phyloP scores from a whole-genome alignment of 2,888 invertebrate species.

The Trichopoda pennipes region DNA sequence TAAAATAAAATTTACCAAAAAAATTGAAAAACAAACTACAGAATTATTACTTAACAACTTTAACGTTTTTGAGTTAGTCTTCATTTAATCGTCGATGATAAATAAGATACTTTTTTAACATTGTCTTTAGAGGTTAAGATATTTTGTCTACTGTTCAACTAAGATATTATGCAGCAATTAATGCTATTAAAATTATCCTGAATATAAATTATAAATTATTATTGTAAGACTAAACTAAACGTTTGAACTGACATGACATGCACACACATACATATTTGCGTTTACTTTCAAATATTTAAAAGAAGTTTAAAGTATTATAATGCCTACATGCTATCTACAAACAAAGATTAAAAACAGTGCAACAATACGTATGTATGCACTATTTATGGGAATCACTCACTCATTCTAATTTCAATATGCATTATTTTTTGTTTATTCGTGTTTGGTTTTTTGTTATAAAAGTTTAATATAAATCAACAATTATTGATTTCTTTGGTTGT shows the following conservation, averaged over 20 bases:
- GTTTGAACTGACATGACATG: slow-evolving; percentile 5
- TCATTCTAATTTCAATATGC: slow-evolving; percentile 56
- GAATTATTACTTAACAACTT: too few species aligned
- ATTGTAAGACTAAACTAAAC: slow-evolving; percentile 4
- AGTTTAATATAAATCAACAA: slow-evolving; percentile 59
- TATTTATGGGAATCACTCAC: slow-evolving; percentile 54
- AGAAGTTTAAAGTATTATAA: slow-evolving; percentile 26
- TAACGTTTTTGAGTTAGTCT: too few species aligned
- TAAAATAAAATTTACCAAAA: too few species aligned
- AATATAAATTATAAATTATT: slow-evolving; percentile 36
- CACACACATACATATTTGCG: slow-evolving; percentile 8
- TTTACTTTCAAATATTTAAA: neutral
- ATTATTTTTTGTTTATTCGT: slow-evolving; percentile 29
- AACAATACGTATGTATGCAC: neutral
- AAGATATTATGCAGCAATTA: slow-evolving; percentile 25
- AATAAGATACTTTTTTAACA: too few species aligned
- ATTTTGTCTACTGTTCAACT: neutral
- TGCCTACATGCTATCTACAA: neutral
- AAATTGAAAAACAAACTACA: too few species aligned
- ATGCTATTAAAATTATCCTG: slow-evolving; percentile 19
- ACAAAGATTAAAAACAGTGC: neutral
- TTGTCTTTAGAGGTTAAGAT: neutral
- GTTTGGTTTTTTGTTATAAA: slow-evolving; percentile 6
- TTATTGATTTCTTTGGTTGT: slow-evolving; percentile 55
- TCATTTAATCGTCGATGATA: too few species aligned